These are phyloP conservation scores for Mercenaria mercenaria DNA, from an alignment of 1,140 invertebrate genomes.

Conservation along the genomic window DNA sequence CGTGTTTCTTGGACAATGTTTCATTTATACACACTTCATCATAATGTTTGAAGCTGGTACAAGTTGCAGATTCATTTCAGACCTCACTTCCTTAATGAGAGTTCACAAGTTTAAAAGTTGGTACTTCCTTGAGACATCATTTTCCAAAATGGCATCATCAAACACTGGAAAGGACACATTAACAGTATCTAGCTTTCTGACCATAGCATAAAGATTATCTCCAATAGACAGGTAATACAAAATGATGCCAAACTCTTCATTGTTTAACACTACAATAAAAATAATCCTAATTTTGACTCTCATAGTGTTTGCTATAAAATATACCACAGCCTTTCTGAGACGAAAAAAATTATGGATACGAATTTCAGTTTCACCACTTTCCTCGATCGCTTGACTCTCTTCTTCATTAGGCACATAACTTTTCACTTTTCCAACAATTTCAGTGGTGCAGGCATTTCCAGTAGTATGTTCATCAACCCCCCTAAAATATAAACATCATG, in stretches of 20 bases:
- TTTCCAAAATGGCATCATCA: not conserved
- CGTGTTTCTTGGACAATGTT: not conserved
- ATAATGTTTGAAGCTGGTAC: not conserved
- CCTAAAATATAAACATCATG: too few relatives aligned
- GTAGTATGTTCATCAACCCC: too few relatives aligned
- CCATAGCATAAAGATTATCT: slow-evolving; percentile 7
- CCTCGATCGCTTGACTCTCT: not conserved
- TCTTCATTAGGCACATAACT: not conserved
- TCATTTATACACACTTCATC: not conserved
- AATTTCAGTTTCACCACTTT: not conserved
- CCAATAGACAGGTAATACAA: not conserved
- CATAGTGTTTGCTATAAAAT: not conserved
- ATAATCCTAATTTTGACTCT: not conserved
- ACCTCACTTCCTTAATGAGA: not conserved
- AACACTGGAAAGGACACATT: not conserved
- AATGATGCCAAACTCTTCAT: not conserved
- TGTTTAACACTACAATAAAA: not conserved
- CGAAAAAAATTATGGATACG: not conserved
- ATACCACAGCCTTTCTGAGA: not conserved
- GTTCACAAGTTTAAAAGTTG: not conserved
- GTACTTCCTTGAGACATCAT: not conserved
- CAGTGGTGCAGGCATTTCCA: not conserved
- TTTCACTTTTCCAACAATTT: not conserved
- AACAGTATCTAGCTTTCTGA: not conserved
- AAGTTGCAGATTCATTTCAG: not conserved